Evolutionary conservation across 2,797 vertebrate species (phyloP), one percentile per base, ranked within the genome.

Genomic region (Hydrocynus forskahlii): DNA sequence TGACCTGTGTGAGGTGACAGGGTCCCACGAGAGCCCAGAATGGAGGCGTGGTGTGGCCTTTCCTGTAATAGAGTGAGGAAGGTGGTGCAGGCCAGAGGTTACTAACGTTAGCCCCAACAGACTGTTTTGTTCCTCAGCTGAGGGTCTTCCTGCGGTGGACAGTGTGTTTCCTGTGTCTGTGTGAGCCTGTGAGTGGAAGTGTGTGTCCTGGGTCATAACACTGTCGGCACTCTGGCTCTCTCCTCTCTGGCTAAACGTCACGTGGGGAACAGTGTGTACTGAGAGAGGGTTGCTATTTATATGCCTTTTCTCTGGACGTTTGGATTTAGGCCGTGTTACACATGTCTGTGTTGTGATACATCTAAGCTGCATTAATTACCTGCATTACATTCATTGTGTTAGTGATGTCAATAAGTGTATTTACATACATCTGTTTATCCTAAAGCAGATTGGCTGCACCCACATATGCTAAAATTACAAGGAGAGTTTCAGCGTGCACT

Each of bases 141-240:
- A 83, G 81, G 48, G 40, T 78, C 81, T 88, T 89, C 84, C 86
- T 87, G 81, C 60, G 54, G 82, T 66, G 63, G 81, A 81, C 71
- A 67, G 45, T 78, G 63, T 73, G 83, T 73, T 88, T 90, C 86
- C 86, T 88, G 81, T 85, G 38, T 55, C 8, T 48, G 19, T 48
- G 48, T 81, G 60, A 71, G 67, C 74, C 13, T 75, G 5, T 62
- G 57, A 13, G 71, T 74, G 17, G 16, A 59, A 19, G 52, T 43
- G 10, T 59, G 71, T 69, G 52, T 75, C 55, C 17, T 75, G 62
- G 79, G 74, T 55, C 35, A 74, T 74, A 52, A 70, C 62, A 67
- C 35, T 73, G 76, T 69, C 52, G 16, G 29, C 62, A 45, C 43
- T 29, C 78, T 77, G 16, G 45, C 45, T 80, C 75, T 75, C 71